These are phyloP conservation scores for Cygnus atratus DNA, from an alignment of 2,113 vertebrate species.

Conservation along the genomic window DNA sequence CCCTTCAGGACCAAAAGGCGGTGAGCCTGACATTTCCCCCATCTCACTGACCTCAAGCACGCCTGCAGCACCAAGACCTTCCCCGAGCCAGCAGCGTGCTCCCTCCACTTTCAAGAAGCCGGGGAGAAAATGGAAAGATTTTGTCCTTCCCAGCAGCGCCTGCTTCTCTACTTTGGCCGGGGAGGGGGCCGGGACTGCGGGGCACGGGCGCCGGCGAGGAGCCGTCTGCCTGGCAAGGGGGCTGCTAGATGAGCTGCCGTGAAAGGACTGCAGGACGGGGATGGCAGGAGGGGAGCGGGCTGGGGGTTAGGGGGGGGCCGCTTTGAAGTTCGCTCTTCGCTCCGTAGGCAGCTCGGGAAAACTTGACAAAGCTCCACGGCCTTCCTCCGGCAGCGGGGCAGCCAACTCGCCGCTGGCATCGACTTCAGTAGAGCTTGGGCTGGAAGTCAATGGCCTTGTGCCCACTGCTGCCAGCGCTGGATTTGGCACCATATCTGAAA, in stretches of 20 bases:
- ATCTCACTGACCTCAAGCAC: neutral
- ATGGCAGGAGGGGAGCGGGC: neutral
- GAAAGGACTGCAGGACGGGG: neutral
- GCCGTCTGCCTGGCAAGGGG: constrained; percentile 49
- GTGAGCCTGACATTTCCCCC: neutral
- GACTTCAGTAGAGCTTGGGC: constrained; percentile 27
- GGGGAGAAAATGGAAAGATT: constrained; percentile 11
- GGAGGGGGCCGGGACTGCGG: neutral
- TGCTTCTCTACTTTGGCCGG: neutral
- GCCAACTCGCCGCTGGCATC: constrained; percentile 35
- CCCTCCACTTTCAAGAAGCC: neutral
- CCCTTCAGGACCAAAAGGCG: neutral
- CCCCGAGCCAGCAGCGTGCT: neutral
- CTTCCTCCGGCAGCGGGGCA: rapidly evolving
- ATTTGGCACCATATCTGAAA: constrained; percentile 40
- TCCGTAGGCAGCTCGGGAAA: constrained; percentile 41
- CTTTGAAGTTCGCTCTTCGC: constrained; percentile 32
- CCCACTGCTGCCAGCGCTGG: constrained; percentile 35
- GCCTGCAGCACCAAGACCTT: neutral
- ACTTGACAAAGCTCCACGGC: constrained; percentile 41
- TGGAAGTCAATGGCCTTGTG: constrained; percentile 44
- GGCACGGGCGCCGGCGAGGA: neutral
- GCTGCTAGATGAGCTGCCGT: constrained; percentile 32
- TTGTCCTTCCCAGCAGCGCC: neutral
- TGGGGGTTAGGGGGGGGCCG: neutral